These are phyloP conservation scores for Eonycteris spelaea DNA, from an alignment of 2,113 vertebrate genomes.

Conservation along the genomic window DNA sequence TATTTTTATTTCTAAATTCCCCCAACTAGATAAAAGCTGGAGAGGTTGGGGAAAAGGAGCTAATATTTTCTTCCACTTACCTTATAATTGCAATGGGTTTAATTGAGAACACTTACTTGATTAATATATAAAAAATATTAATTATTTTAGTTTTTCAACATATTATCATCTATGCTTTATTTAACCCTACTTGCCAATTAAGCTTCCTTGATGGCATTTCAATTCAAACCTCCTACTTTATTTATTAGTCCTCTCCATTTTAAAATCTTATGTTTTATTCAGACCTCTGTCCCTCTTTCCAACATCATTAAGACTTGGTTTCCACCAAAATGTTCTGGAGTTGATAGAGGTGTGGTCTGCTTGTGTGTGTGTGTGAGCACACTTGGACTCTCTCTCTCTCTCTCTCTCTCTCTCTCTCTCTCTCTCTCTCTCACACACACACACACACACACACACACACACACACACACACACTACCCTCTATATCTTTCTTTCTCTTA, in stretches of 20 bases:
- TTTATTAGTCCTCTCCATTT: neutral
- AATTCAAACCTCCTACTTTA: neutral
- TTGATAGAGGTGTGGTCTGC: neutral
- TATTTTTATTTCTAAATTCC: neutral
- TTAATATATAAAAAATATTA: neutral
- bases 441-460: too few species aligned
- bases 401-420: neutral
- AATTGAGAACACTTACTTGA: neutral
- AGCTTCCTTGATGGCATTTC: neutral
- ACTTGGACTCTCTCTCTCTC: too few species aligned
- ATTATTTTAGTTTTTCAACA: neutral
- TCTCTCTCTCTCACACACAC: too few species aligned
- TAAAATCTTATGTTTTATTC: neutral
- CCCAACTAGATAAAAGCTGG: neutral
- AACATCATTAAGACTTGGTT: neutral
- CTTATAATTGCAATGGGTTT: neutral
- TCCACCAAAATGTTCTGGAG: neutral
- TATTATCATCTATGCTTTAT: neutral
- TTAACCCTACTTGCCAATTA: neutral
- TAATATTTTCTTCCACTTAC: neutral
- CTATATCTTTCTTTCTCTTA: neutral
- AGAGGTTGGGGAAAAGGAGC: neutral
- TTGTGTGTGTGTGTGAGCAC: too few species aligned
- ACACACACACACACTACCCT: neutral
- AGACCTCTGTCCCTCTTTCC: neutral